Base-by-base conservation (phyloP, 2,113 vertebrate genomes). In the Oreotrochilus melanogaster region DNA sequence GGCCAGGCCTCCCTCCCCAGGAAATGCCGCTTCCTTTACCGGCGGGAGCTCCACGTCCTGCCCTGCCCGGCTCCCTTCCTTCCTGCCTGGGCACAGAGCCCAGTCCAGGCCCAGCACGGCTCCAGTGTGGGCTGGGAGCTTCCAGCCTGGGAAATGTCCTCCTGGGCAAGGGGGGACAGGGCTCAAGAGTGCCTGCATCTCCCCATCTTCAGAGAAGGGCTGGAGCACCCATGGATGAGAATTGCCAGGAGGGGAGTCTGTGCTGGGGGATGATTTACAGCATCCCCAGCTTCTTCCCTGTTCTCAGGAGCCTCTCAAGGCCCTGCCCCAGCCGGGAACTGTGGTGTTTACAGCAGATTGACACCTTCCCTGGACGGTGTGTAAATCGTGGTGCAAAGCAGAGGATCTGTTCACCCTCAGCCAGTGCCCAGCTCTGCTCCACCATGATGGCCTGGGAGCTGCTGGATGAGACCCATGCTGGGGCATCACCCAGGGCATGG, bases 41-140 rank as follows among this genome's bases (percentile, higher is more conserved):
- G 65, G 62, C 89, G 5, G 1, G 89, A 91, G 81, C 24, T 1
- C 57, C 0, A 0, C 0, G 78, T 95, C 89, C 93, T 84, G 87
- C 91, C 93, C 84, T 85, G 84, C 91, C 89, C 6, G 3, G 87
- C 78, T 88, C 75, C 94, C 91, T 88, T 88, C 94, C 96, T 97
- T 95, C 93, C 94, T 96, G 89, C 88, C 64, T 16, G 9, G 94
- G 89, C 93, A 73, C 19, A 17, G 51, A 0, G 72, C 71, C 70
- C 9, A 1, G 39, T 51, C 43, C 43, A 19, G 70, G 70, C 66
- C 43, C 86, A 17, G 88, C 27, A 4, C 7, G 0, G 78, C 85
- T 92, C 22, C 62, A 35, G 42, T 10, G n/a, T 22, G 3, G 21
- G 31, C 2, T 48, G 66, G 30, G 53, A n/a, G 50, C 64, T 78